Evolutionary conservation across 2,113 vertebrate species (phyloP).

Genomic region (Dunckerocampus dactyliophorus): DNA sequence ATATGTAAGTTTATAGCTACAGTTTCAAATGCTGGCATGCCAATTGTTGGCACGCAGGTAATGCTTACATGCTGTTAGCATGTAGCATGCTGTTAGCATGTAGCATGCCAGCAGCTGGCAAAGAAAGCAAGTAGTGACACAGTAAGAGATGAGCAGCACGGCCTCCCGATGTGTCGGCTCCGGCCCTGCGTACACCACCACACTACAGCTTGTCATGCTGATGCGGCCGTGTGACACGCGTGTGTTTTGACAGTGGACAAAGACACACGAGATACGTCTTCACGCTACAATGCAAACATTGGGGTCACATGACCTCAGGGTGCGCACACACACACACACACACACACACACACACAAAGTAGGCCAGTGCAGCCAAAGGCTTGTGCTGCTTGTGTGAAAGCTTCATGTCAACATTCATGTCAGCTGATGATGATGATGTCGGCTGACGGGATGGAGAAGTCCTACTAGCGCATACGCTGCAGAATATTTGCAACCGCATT

Average conservation of each 20-base stretch:
- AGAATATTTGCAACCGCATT: no score
- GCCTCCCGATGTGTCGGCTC: no score
- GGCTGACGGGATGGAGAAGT: neutral
- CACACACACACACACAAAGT: constrained; percentile 16
- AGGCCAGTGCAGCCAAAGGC: constrained; percentile 28
- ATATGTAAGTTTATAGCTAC: no score
- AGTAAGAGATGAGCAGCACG: no score
- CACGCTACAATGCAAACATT: constrained; percentile 15
- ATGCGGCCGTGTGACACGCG: neutral
- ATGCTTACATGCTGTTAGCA: no score
- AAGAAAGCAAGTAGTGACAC: no score
- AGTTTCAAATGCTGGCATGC: no score
- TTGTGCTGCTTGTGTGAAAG: neutral
- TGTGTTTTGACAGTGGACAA: constrained; percentile 25
- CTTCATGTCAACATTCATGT: neutral
- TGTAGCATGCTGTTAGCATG: no score
- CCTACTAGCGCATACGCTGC: no score
- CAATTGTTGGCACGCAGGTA: no score
- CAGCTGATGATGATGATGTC: neutral
- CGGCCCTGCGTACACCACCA: no score
- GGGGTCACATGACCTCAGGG: constrained; percentile 33
- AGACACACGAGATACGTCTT: constrained; percentile 4
- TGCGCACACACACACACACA: constrained; percentile 14
- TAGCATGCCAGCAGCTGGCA: no score
- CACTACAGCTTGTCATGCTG: neutral